Conservation (phyloP, 2,888 invertebrate species). For the Nomada ruficornis region DNA sequence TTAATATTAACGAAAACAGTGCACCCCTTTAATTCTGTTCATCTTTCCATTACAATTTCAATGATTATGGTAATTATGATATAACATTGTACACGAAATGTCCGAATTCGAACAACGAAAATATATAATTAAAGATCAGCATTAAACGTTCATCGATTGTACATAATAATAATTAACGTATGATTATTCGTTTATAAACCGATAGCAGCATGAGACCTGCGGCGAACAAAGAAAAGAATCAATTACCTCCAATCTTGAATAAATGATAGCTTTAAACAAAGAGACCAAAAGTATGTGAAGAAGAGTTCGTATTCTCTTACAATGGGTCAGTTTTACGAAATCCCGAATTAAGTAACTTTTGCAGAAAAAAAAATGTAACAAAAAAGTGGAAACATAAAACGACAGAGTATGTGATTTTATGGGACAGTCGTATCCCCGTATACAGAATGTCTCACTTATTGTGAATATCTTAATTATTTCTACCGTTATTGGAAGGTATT, state of each 20-base stretch:
- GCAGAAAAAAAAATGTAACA: slow-evolving; percentile 27
- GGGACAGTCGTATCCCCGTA: slow-evolving; percentile 47
- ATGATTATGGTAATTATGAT: not conserved
- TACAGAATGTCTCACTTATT: slow-evolving; percentile 19
- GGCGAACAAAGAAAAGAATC: slow-evolving; percentile 23
- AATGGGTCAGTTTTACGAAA: slow-evolving; percentile 58
- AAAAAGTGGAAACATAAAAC: not conserved
- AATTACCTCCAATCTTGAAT: slow-evolving; percentile 62
- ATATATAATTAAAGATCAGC: not conserved
- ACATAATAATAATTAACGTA: slow-evolving; percentile 16
- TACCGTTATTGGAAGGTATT: not conserved
- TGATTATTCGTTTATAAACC: not conserved
- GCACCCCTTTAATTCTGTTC: too few species aligned
- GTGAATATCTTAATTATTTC: too few species aligned
- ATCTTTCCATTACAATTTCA: not conserved
- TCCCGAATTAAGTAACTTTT: slow-evolving; percentile 62
- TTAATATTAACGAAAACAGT: too few species aligned
- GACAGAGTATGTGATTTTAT: too few species aligned
- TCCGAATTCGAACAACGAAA: slow-evolving; percentile 47
- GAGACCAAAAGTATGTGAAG: slow-evolving; percentile 74
- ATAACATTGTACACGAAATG: slow-evolving; percentile 1
- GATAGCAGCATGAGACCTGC: slow-evolving; percentile 54
- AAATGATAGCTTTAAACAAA: slow-evolving; percentile 75
- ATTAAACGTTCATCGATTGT: slow-evolving; percentile 16
- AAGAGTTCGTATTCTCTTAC: slow-evolving; percentile 70